Base-by-base conservation (phyloP, 2,113 vertebrate genomes). In the Potamarius usumacintae region DNA sequence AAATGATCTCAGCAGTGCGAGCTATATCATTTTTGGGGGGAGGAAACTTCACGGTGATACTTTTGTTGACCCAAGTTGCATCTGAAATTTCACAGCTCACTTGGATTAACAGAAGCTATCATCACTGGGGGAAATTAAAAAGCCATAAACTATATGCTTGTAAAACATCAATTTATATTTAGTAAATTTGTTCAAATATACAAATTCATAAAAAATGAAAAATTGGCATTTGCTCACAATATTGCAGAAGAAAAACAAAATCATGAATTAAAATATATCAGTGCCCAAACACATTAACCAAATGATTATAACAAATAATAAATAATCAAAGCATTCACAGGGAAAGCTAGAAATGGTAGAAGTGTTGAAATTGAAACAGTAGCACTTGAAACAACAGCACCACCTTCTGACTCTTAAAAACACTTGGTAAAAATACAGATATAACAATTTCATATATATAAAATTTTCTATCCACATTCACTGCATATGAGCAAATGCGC, bases 341-440 rank as follows among this genome's bases (percentile, higher is more conserved):
- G 27, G 17, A 10, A 14, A 81, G 17, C 15, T 22, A 0, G 1
- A 55, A 34, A 52, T n/a, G 17, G 80, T 15, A 4, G 3, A 76
- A 20, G 18, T 50, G 48, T 53, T 77, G 11, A 55, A 55, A 27
- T 17, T 10, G 14, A 71, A 17, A 57, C 20, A 4, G 25, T 15
- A 5, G 14, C n/a, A 15, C 57, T 5, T 42, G 27, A 85, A 25
- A 9, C 11, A 80, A 80, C n/a, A 86, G 85, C 85, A 17, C 77
- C 85, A 18, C 63, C 77, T 86, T 55, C 62, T 86, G 85, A 25
- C 3, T 22, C n/a, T 53, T 55, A 22, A 34, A 71, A 57, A 72
- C 52, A 72, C 12, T 69, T n/a, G 25, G 69, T 48, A 20, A 74
- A n/a, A 14, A 77, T 7, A 77, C 20, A 77, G 11, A 77, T 20